Evolutionary conservation across 2,797 vertebrate genomes (phyloP).

Genomic region (Cephalopachus bancanus): DNA sequence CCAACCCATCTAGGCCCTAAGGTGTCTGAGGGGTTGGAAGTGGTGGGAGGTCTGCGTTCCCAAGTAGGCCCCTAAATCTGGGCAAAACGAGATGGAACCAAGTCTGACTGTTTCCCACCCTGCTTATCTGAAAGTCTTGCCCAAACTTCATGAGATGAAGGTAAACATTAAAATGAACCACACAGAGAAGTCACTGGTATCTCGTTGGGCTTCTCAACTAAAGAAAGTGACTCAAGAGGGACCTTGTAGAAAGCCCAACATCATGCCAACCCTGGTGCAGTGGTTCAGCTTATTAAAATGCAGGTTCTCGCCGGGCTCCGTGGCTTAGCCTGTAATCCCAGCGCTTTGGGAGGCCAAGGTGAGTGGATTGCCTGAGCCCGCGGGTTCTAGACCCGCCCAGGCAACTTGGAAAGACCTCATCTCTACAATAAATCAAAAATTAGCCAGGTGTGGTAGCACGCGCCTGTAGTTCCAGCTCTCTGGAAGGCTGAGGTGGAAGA

Average conservation of each 20-base stretch:
- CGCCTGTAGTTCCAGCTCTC: too few species aligned
- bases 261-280: not conserved
- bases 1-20: not conserved
- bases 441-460: too few species aligned
- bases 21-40: not conserved
- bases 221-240: not conserved
- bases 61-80: not conserved
- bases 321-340: too few species aligned
- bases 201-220: not conserved
- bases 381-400: too few species aligned
- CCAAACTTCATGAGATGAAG: not conserved
- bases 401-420: too few species aligned
- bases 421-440: too few species aligned
- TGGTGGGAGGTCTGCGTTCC: not conserved
- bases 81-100: not conserved
- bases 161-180: not conserved
- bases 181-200: not conserved
- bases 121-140: not conserved
- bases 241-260: not conserved
- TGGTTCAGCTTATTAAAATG: not conserved
- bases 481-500: too few species aligned
- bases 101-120: not conserved
- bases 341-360: too few species aligned
- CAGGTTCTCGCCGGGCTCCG: not conserved
- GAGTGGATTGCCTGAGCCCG: too few species aligned